A percentile compares a stretch with the other conserved stretches of the same genome.
Conservation (phyloP, 2,888 invertebrate species). For the Phasia obesa region DNA sequence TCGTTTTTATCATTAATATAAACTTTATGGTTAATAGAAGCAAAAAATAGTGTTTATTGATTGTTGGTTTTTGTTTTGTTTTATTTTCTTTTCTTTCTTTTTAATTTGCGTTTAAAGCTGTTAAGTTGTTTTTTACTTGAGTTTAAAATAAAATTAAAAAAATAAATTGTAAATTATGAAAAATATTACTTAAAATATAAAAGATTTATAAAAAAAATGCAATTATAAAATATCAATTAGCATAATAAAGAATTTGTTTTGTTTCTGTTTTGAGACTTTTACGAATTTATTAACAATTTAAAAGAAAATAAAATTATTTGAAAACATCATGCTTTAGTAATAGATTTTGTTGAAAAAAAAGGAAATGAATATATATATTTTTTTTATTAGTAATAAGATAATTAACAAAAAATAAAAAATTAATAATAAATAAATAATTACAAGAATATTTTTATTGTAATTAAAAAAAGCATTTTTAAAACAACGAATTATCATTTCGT, state of each 20-base stretch:
- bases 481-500: slow-evolving; percentile 64
- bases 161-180: slow-evolving; percentile 39
- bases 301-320: slow-evolving; percentile 35
- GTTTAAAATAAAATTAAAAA: neutral
- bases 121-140: slow-evolving; percentile 53
- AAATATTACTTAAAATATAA: slow-evolving; percentile 56
- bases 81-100: slow-evolving; percentile 46
- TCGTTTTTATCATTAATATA: neutral
- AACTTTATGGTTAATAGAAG: slow-evolving; percentile 55
- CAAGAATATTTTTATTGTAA: slow-evolving; percentile 66
- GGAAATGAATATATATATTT: slow-evolving; percentile 12
- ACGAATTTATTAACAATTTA: slow-evolving; percentile 40
- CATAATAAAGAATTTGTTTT: slow-evolving; percentile 30
- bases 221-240: slow-evolving; percentile 25
- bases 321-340: slow-evolving; percentile 63
- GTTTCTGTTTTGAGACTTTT: slow-evolving; percentile 26
- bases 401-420: slow-evolving; percentile 67
- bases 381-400: slow-evolving; percentile 45
- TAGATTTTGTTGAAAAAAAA: slow-evolving; percentile 61
- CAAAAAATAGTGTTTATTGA: slow-evolving; percentile 55
- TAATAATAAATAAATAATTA: slow-evolving; percentile 72
- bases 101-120: slow-evolving; percentile 64
- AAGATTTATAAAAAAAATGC: slow-evolving; percentile 52
- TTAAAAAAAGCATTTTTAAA: slow-evolving; percentile 61
- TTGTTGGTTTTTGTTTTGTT: slow-evolving; percentile 32